Percentiles rank a stretch among this genome's conserved stretches.
phyloP scores from a whole-genome alignment of 2,113 vertebrate genomes.

The Phyllopteryx taeniolatus region DNA sequence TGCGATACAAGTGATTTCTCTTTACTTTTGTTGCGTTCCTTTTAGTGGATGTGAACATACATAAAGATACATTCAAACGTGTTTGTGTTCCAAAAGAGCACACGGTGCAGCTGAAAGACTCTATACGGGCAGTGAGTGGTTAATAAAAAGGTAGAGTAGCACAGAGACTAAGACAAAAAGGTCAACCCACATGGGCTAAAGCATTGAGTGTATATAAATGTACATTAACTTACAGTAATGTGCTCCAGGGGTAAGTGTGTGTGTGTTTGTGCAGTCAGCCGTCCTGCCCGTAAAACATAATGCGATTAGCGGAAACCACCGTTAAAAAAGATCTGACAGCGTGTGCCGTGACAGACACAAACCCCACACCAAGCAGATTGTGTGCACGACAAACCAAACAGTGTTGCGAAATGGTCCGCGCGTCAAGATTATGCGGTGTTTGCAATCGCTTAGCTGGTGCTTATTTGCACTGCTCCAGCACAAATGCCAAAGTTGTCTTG shows the following conservation, averaged over 20 bases:
- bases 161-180: slow-evolving; percentile 31
- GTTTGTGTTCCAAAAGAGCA: slow-evolving; percentile 45
- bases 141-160: slow-evolving; percentile 33
- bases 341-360: slow-evolving; percentile 31
- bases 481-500: slow-evolving; percentile 65
- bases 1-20: background rate
- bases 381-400: slow-evolving; percentile 36
- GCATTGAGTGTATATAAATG: slow-evolving; percentile 18
- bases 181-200: slow-evolving; percentile 29
- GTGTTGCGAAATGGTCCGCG: slow-evolving; percentile 37
- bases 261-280: slow-evolving; percentile 18
- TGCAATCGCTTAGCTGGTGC: slow-evolving; percentile 54
- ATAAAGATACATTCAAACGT: slow-evolving; percentile 45
- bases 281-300: slow-evolving; percentile 15
- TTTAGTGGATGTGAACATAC: slow-evolving; percentile 23
- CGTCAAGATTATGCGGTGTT: slow-evolving; percentile 51
- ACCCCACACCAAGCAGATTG: slow-evolving; percentile 32
- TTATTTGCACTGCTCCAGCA: slow-evolving; percentile 58
- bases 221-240: slow-evolving; percentile 3
- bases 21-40: slow-evolving; percentile 1
- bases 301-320: slow-evolving; percentile 2
- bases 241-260: background rate
- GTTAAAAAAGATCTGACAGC: slow-evolving; percentile 16
- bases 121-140: slow-evolving; percentile 19
- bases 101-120: slow-evolving; percentile 23